phyloP scores from a whole-genome alignment of 1,140 invertebrate species.

The Meteorus sp. region DNA sequence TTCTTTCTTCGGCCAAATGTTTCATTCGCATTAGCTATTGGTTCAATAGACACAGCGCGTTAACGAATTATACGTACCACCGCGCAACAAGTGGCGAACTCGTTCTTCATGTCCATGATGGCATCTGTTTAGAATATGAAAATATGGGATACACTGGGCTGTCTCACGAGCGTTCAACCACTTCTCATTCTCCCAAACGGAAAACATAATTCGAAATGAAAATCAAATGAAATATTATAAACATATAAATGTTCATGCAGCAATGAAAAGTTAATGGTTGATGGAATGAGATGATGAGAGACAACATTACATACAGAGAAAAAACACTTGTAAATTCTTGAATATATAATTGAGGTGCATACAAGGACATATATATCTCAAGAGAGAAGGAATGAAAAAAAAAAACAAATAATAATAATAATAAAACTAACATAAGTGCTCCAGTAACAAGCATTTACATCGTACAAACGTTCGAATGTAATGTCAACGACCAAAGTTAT shows the following conservation, averaged over 20 bases:
- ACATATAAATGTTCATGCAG: no score
- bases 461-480: constrained; percentile 24
- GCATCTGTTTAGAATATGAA: background rate
- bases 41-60: constrained; percentile 26
- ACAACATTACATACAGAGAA: no score
- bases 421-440: constrained; percentile 28
- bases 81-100: constrained; percentile 26
- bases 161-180: no score
- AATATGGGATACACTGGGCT: no score
- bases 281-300: no score
- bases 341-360: background rate
- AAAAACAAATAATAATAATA: no score
- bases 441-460: constrained; percentile 31
- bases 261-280: no score
- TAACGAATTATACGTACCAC: constrained; percentile 27
- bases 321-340: no score
- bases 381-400: no score
- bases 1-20: constrained; percentile 4
- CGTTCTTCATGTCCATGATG: constrained; percentile 14
- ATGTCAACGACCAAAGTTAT: constrained; percentile 23
- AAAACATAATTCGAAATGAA: no score
- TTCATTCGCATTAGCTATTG: constrained; percentile 13
- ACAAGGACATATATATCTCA: constrained; percentile 3
- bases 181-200: no score
- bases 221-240: no score